A percentile compares a stretch with the other conserved stretches of the same genome.
phyloP scores from a whole-genome alignment of 2,113 vertebrate genomes.

The Bungarus multicinctus region DNA sequence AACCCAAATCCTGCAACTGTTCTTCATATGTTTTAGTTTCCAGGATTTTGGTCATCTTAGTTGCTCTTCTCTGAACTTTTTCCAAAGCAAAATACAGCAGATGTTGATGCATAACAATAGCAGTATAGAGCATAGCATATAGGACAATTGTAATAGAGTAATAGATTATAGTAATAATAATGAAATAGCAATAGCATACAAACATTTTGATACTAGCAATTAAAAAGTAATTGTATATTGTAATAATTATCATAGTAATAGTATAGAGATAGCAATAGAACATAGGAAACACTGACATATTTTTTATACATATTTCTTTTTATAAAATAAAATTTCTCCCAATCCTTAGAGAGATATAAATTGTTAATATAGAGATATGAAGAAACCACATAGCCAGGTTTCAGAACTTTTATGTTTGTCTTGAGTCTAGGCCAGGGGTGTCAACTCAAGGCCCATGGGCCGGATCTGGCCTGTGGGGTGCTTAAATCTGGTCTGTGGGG shows the following conservation, averaged over 20 bases:
- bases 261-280: neutral
- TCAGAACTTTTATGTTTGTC: neutral
- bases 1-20: no score
- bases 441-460: no score
- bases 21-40: no score
- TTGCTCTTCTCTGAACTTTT: no score
- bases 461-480: no score
- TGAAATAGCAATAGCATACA: neutral
- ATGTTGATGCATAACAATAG: neutral
- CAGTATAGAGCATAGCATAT: neutral
- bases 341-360: neutral
- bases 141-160: neutral
- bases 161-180: neutral
- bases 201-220: neutral
- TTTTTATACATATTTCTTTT: neutral
- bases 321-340: neutral
- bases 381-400: neutral
- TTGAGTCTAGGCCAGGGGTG: neutral
- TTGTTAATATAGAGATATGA: no score
- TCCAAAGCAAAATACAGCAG: no score
- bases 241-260: neutral
- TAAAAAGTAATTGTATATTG: neutral
- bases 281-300: neutral
- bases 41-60: no score
- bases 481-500: no score